Conservation (phyloP, 2,113 vertebrate species). For the Uria lomvia region DNA sequence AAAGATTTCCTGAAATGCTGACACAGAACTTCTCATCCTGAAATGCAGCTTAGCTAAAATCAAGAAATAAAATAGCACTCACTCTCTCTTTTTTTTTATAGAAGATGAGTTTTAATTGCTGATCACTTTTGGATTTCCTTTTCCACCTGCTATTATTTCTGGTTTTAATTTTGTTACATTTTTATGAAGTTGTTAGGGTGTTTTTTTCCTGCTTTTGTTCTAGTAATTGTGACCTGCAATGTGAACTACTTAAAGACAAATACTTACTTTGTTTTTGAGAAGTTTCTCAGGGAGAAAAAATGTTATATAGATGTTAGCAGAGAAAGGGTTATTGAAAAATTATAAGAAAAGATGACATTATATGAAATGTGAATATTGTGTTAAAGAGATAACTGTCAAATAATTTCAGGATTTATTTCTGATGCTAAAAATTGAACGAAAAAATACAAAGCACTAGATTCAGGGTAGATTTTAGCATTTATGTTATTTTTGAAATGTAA, state of each 20-base stretch:
- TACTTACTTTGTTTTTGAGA: neutral
- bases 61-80: neutral
- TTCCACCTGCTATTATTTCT: neutral
- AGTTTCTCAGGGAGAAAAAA: neutral
- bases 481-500: neutral
- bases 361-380: neutral
- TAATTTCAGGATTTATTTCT: neutral
- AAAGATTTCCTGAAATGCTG: neutral
- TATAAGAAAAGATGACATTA: neutral
- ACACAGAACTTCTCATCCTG: neutral
- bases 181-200: neutral
- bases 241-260: neutral
- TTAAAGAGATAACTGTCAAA: neutral
- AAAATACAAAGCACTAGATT: neutral
- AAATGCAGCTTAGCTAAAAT: neutral
- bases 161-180: neutral
- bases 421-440: neutral
- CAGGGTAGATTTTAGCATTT: neutral
- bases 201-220: neutral
- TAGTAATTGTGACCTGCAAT: neutral
- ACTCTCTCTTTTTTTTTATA: neutral
- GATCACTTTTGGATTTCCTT: neutral
- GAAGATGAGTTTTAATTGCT: neutral
- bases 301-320: neutral
- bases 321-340: neutral